Evolutionary conservation across 2,113 vertebrate genomes (phyloP).

Genomic region (Tamias sibiricus): DNA sequence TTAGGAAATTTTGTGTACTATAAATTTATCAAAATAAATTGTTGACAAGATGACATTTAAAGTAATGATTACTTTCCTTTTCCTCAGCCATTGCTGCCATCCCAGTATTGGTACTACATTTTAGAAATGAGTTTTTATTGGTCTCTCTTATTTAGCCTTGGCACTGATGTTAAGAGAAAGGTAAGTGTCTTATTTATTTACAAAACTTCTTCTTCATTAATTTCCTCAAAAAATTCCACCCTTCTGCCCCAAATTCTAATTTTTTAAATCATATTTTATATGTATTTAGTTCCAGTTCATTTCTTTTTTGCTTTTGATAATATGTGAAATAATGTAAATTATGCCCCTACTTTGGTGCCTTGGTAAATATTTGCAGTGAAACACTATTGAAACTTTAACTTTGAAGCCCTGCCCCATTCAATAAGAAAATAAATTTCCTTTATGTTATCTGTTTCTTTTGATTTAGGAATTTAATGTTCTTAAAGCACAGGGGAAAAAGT

Average conservation of each 20-base stretch:
- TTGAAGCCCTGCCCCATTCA: neutral
- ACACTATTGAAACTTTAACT: neutral
- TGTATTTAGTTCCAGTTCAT: neutral
- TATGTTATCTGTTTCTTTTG: neutral
- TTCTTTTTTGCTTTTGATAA: neutral
- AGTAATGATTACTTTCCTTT: neutral
- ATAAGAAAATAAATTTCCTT: neutral
- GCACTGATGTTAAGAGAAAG: conserved; percentile 95
- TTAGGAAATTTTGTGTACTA: neutral
- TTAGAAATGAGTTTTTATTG: conserved; percentile 95
- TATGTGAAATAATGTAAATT: neutral
- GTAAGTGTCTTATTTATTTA: conserved; percentile 84
- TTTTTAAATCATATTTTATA: neutral
- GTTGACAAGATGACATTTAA: neutral
- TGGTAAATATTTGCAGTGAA: conserved; percentile 22
- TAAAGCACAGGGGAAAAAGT: conserved; percentile 14
- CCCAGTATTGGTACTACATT: conserved; percentile 98
- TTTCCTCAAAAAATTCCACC: neutral
- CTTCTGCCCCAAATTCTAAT: neutral
- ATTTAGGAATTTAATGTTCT: neutral
- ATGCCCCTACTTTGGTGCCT: neutral
- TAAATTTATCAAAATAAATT: neutral
- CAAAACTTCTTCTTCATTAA: neutral
- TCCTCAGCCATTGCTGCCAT: conserved; percentile 91
- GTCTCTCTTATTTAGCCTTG: conserved; percentile 93